phyloP scores from a whole-genome alignment of 2,797 vertebrate species.

The Erethizon dorsatum region DNA sequence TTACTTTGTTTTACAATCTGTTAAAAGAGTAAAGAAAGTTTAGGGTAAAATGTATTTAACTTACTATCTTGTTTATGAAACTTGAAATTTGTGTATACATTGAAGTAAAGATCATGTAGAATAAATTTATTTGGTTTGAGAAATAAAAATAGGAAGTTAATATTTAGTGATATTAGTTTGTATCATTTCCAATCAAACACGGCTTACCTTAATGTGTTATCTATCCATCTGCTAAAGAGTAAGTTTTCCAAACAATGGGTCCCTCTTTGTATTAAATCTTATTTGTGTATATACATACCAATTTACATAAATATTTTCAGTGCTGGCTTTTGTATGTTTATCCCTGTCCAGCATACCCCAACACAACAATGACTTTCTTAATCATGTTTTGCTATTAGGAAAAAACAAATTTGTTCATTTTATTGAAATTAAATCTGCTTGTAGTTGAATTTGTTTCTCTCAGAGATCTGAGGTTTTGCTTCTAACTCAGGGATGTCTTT shows the following conservation, averaged over 20 bases:
- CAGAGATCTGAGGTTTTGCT: background rate
- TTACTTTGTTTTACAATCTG: conserved; percentile 31
- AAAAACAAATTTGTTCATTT: conserved; percentile 5
- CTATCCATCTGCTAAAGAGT: background rate
- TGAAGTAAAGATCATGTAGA: background rate
- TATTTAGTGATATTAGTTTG: background rate
- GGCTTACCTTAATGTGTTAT: background rate
- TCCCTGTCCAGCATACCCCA: background rate
- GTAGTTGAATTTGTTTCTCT: background rate
- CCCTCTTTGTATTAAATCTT: background rate
- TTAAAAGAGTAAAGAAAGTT: background rate
- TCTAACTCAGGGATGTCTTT: background rate
- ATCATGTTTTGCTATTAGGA: background rate
- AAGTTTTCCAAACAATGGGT: background rate
- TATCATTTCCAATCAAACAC: background rate
- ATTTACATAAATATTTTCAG: conserved; percentile 1
- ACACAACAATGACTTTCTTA: background rate
- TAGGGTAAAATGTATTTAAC: background rate
- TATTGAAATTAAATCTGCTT: background rate
- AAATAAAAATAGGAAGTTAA: background rate
- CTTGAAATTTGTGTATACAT: background rate
- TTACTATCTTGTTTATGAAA: background rate
- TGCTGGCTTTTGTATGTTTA: background rate
- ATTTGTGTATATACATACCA: background rate
- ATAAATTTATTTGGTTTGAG: background rate